These are phyloP conservation scores for Pseudochromis fuscus DNA, from an alignment of 2,797 vertebrate species.

Conservation along the genomic window DNA sequence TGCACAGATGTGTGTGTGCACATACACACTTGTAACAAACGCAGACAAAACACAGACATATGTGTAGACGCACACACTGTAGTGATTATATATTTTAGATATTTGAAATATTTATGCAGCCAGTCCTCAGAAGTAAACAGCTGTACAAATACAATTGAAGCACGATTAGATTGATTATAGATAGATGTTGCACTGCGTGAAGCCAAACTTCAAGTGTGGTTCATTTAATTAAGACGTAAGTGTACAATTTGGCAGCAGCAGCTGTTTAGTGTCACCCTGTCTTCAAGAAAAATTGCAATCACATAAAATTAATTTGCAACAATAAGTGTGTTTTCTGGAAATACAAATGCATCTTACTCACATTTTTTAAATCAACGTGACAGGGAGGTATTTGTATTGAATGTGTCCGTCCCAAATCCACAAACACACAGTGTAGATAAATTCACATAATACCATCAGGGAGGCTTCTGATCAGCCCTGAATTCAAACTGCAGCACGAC, in stretches of 20 bases:
- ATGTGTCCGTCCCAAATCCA: background rate
- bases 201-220: constrained; percentile 13
- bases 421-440: too few species aligned
- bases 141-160: constrained; percentile 1
- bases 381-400: too few species aligned
- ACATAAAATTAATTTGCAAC: background rate
- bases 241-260: background rate
- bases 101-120: constrained; percentile 34
- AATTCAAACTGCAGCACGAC: background rate
- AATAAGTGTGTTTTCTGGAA: background rate
- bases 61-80: background rate
- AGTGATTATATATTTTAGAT: constrained; percentile 25
- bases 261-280: too few species aligned
- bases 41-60: constrained; percentile 31
- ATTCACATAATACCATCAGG: background rate
- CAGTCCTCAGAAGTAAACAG: constrained; percentile 32
- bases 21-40: background rate
- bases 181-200: background rate
- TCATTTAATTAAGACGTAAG: background rate
- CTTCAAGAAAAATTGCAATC: background rate
- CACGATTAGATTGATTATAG: constrained; percentile 27
- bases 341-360: background rate
- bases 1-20: background rate
- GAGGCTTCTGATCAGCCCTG: background rate
- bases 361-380: background rate